phyloP scores from a whole-genome alignment of 23 tunicate genomes.

The Botrylloides violaceus region DNA sequence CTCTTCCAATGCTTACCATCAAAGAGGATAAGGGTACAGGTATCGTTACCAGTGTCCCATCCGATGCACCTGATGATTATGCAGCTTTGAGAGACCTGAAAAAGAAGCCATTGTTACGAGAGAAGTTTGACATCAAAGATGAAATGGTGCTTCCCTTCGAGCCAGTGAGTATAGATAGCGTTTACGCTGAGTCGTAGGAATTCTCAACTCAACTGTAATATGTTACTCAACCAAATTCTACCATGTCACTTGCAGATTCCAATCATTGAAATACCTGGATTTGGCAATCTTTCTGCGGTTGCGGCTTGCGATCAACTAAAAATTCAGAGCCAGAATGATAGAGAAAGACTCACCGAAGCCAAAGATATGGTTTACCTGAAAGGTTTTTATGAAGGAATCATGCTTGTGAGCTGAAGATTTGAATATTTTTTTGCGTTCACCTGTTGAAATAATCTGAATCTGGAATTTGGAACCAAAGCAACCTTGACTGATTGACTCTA shows the following conservation, averaged over 20 bases:
- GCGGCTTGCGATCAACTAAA: constrained; percentile 71
- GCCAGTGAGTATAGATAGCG: constrained; percentile 50
- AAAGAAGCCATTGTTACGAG: constrained; percentile 61
- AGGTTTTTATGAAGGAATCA: constrained; percentile 96
- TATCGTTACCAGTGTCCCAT: constrained; percentile 95
- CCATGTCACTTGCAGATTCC: constrained; percentile 48
- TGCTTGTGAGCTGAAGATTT: constrained; percentile 52
- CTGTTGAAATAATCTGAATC: too few species aligned
- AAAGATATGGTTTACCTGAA: constrained; percentile 88
- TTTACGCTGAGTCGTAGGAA: too few species aligned
- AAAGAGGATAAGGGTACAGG: constrained; percentile 99
- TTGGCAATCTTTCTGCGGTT: constrained; percentile 82
- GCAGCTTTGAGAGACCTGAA: constrained; percentile 95
- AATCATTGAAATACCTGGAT: constrained; percentile 88
- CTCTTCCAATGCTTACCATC: constrained; percentile 97
- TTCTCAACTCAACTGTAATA: background rate
- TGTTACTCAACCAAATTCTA: background rate
- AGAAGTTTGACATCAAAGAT: constrained; percentile 75
- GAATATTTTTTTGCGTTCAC: too few species aligned
- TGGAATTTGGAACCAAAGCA: too few species aligned
- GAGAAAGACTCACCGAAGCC: constrained; percentile 77
- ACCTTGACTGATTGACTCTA: too few species aligned
- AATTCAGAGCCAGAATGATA: constrained; percentile 93
- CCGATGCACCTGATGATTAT: constrained; percentile 99
- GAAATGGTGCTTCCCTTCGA: constrained; percentile 95